Evolutionary conservation across 2,113 vertebrate species (phyloP), one percentile per base, ranked within the genome.

Genomic region (Lates calcarifer): DNA sequence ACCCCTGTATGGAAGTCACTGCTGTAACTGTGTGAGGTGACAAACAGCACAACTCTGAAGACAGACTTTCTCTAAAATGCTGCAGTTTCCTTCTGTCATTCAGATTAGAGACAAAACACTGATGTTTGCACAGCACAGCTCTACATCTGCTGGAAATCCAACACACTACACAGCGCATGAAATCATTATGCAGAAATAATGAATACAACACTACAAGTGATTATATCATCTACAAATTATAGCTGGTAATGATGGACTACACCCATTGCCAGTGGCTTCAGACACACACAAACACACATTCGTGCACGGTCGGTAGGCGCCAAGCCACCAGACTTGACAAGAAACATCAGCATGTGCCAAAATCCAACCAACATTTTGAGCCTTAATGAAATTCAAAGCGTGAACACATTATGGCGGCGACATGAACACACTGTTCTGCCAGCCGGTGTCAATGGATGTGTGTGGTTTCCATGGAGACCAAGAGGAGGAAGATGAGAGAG

Each of bases 391-490:
- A 77, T 85, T 83, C 74, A 63, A 56, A 78, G 80, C 1, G 58
- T 0, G 35, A 82, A 37, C 72, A 43, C 82, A 69, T 83, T 53
- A 76, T 73, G 31, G 64, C 51, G 17, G 61, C 33, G 55, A 79
- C 12, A 33, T 31, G 82, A 71, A 83, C 84, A 71, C 71, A 43
- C 74, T 70, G 80, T 68, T 73, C 82, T 62, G 60, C 63, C 63
- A 74, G 70, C 71, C 53, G 1, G 55, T 51, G 74, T 76, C 41
- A n/a, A 43, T 1, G 69, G 72, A 73, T 77, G 82, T 74, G 81
- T 79, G 77, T 66, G 82, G 90, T 93, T 92, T 77, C 90, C 90
- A 86, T 90, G 86, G 88, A 62, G 51, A 93, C 84, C 2, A 47
- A 39, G 57, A 77, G 75, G 57, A 79, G 70, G 55, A 55, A 55